Conservation (phyloP, 1,140 invertebrate species). For the Paramacrobiotus metropolitanus region DNA sequence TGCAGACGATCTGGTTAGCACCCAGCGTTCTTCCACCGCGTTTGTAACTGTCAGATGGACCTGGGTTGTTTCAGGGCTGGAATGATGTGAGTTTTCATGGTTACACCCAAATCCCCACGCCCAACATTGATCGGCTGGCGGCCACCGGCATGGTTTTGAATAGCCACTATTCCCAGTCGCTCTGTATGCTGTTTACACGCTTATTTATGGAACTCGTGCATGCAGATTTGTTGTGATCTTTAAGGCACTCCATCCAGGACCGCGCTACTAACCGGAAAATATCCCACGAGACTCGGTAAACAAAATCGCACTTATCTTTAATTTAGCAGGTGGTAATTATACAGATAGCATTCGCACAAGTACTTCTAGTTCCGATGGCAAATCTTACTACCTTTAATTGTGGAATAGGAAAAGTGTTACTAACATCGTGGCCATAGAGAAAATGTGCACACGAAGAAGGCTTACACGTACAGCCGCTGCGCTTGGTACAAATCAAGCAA, state of each 20-base stretch:
- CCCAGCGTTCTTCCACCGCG: background rate
- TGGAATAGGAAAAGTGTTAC: background rate
- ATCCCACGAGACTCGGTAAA: constrained; percentile 50
- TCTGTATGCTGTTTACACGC: too few species aligned
- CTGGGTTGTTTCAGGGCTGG: constrained; percentile 37
- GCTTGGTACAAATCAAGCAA: too few species aligned
- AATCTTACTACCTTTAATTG: background rate
- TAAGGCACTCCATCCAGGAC: constrained; percentile 46
- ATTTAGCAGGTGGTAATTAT: background rate
- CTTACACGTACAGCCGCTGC: too few species aligned
- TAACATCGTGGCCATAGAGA: too few species aligned
- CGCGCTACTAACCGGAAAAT: constrained; percentile 60
- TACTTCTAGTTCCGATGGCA: background rate
- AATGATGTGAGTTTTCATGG: constrained; percentile 74
- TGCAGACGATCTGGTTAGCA: background rate
- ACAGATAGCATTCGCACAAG: background rate
- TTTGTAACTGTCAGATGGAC: background rate
- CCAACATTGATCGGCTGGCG: constrained; percentile 56
- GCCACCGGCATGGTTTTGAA: constrained; percentile 48
- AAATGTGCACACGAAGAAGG: too few species aligned
- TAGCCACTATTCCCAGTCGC: constrained; percentile 48
- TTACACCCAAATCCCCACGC: constrained; percentile 51
- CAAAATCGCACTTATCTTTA: background rate
- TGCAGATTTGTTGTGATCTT: too few species aligned
- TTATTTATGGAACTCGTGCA: too few species aligned